Evolutionary conservation across 2,797 vertebrate genomes (phyloP).

Genomic region (Chiloscyllium punctatum): DNA sequence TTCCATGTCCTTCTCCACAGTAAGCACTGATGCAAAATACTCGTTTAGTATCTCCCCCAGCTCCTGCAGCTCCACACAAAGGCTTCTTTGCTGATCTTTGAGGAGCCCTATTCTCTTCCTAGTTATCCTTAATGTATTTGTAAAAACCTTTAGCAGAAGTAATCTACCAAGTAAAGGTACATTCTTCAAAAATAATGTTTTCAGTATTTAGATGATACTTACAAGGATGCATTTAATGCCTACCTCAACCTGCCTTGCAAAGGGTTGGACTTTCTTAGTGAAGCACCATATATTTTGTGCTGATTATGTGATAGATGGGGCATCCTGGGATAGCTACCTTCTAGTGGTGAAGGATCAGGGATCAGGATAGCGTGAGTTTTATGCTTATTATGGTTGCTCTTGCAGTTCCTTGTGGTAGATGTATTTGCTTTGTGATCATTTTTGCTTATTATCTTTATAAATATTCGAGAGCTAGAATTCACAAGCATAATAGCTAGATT

Average conservation of each 20-base stretch:
- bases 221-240: not conserved
- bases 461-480: not conserved
- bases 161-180: not conserved
- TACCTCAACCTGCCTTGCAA: not conserved
- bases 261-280: not conserved
- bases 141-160: not conserved
- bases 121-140: no score
- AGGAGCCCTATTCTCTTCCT: no score
- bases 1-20: no score
- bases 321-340: not conserved
- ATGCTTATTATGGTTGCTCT: not conserved
- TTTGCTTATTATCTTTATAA: not conserved
- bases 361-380: not conserved
- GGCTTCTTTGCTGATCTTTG: no score
- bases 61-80: no score
- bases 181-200: not conserved
- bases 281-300: not conserved
- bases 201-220: not conserved
- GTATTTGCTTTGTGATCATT: not conserved
- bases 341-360: not conserved
- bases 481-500: not conserved
- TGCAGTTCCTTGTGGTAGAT: not conserved
- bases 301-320: not conserved
- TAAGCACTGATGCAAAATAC: no score
- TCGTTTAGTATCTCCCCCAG: no score